Conservation (phyloP, 2,888 invertebrate species). For the Thyatira batis region DNA sequence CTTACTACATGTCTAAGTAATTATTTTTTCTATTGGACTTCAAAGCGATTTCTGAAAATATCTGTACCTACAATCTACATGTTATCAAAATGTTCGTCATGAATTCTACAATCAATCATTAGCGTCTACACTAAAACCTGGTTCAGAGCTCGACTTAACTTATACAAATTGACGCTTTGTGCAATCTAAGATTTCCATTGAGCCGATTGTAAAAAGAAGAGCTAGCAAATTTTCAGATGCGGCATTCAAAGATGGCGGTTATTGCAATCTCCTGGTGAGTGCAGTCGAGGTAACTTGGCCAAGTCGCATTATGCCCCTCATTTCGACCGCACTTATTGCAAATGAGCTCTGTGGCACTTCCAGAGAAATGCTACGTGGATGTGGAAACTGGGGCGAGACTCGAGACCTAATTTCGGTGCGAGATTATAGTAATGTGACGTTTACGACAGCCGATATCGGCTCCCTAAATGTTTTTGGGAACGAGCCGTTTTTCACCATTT, state of each 20-base stretch:
- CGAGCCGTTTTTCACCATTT: background rate
- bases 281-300: slow-evolving; percentile 42
- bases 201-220: slow-evolving; percentile 30
- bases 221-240: slow-evolving; percentile 37
- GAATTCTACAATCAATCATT: no score
- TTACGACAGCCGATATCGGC: background rate
- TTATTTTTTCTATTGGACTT: no score
- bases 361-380: slow-evolving; percentile 30
- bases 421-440: slow-evolving; percentile 24
- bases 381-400: slow-evolving; percentile 29
- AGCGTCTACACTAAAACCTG: background rate
- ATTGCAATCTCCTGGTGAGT: slow-evolving; percentile 46
- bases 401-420: slow-evolving; percentile 41
- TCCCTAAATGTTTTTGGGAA: slow-evolving; percentile 4
- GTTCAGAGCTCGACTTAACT: background rate
- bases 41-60: no score
- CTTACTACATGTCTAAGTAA: no score
- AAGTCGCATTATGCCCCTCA: slow-evolving; percentile 56
- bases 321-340: slow-evolving; percentile 61
- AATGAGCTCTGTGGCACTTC: slow-evolving; percentile 53
- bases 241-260: slow-evolving; percentile 33
- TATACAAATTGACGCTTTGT: slow-evolving; percentile 2
- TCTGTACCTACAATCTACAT: no score
- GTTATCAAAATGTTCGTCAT: no score
- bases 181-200: background rate